Evolutionary conservation across 2,888 invertebrate species (phyloP), one percentile per base, ranked within the genome.

Genomic region (Ctenicera cuprea): DNA sequence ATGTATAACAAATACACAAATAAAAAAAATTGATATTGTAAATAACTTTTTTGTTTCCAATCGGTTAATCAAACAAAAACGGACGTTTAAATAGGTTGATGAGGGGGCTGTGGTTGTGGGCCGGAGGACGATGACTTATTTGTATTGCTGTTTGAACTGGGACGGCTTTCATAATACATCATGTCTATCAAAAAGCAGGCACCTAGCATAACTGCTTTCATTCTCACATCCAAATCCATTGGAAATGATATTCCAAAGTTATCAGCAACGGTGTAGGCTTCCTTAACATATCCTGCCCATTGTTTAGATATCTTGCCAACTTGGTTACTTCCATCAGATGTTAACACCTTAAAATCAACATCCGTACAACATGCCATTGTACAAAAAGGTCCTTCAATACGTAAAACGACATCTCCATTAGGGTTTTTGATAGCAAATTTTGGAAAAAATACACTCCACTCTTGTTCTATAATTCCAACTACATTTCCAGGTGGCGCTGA

Each of bases 261-360:
- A 85, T 96, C 95, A 0, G 94, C 89, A 85, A 94, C 94, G 0
- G 95, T 94, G 83, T 95, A 95, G 18, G 90, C 85, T 87, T 95
- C 95, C 68, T 93, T 90, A 1, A 90, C 89, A 52, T 95, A 81
- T 0, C 95, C 95, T 0, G 93, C 90, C 95, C 95, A 96, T 83
- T 94, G 92, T 84, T 95, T 96, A 1, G 93, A 92, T 78, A 97
- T 95, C 83, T 90, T 91, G 0, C 96, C 96, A 71, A 96, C 92
- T 85, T 92, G 90, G 0, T 89, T 90, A 63, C 90, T 89, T 7
- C 93, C 93, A 82, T 95, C 94, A 54, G 89, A 87, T 0, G 94
- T 92, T 78, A 92, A 87, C 78, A 94, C 94, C 87, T 94, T 88
- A 82, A 95, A 96, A 82, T 93, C 92, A 3, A 94, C 91, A 83